Conservation (phyloP, 2,888 invertebrate genomes). For the Phymatocera aterrima region DNA sequence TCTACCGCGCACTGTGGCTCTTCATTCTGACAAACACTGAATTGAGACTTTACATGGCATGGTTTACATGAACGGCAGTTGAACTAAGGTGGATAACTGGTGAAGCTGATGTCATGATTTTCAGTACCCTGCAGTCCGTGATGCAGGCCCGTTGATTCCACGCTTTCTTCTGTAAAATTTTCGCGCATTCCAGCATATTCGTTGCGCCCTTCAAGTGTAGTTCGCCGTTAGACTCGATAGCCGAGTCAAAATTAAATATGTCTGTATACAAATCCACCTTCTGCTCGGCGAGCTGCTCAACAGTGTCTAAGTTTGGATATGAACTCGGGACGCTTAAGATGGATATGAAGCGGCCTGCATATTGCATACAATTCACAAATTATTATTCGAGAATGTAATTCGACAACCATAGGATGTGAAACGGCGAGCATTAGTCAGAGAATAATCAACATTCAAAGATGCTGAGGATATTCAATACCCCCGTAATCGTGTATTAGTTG, state of each 20-base stretch:
- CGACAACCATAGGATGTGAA: too few species aligned
- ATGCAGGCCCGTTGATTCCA: background rate
- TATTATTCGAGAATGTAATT: too few species aligned
- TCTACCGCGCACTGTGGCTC: too few species aligned
- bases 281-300: background rate
- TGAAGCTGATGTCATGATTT: background rate
- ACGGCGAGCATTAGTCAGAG: too few species aligned
- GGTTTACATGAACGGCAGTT: background rate
- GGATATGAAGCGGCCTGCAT: background rate
- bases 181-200: background rate
- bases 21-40: too few species aligned
- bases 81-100: background rate
- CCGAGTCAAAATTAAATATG: background rate
- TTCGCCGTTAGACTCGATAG: background rate
- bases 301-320: background rate
- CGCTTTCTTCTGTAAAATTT: background rate
- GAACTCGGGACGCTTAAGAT: background rate
- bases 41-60: background rate
- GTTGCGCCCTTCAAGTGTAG: background rate
- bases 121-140: background rate
- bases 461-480: background rate
- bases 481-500: background rate
- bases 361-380: background rate
- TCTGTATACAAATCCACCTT: background rate
- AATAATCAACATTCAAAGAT: too few species aligned